Conservation (phyloP, 1,140 invertebrate species). For the Polypedilum pembai region DNA sequence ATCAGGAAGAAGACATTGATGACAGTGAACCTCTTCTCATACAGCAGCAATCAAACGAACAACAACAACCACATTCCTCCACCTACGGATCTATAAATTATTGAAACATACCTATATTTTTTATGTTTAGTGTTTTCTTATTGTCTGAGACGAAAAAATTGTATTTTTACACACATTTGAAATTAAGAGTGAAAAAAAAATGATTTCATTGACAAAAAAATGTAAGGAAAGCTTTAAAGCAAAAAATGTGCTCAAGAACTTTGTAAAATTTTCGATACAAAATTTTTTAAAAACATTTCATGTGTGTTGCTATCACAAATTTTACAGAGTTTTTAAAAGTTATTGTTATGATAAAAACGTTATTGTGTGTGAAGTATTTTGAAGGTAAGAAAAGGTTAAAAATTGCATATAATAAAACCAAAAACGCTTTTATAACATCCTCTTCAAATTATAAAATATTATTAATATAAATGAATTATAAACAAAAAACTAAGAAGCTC, state of each 20-base stretch:
- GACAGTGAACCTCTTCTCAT: conserved; percentile 2
- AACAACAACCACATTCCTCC: background rate
- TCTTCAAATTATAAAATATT: too few relatives aligned
- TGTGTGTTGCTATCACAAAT: too few relatives aligned
- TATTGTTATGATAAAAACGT: too few relatives aligned
- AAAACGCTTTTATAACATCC: too few relatives aligned
- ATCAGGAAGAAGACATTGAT: background rate
- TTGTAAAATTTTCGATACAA: too few relatives aligned
- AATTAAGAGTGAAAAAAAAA: background rate
- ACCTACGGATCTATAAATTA: conserved; percentile 13
- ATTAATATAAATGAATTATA: too few relatives aligned
- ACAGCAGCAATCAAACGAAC: background rate
- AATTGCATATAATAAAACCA: too few relatives aligned
- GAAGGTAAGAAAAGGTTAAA: too few relatives aligned
- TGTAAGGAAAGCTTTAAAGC: background rate
- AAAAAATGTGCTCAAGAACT: background rate
- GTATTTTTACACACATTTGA: background rate
- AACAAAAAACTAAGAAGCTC: too few relatives aligned
- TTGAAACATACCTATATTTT: background rate
- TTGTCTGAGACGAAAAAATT: background rate
- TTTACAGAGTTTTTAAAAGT: too few relatives aligned
- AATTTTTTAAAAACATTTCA: too few relatives aligned
- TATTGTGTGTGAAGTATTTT: too few relatives aligned
- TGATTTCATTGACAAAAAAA: background rate
- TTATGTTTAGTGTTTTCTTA: background rate